Evolutionary conservation across 1,140 invertebrate species (phyloP).

Genomic region (Chironomus striatipennis): DNA sequence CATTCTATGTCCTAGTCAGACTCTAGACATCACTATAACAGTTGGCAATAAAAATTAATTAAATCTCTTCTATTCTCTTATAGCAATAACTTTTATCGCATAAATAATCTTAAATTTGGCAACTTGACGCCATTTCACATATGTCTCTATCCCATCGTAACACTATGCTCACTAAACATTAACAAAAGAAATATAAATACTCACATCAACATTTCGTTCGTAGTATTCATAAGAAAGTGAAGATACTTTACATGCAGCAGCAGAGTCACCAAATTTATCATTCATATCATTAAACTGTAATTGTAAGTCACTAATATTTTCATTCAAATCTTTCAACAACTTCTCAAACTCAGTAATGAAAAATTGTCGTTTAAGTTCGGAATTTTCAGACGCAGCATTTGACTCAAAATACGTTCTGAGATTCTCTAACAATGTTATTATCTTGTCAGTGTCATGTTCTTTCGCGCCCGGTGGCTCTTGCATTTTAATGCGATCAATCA

Average conservation of each 20-base stretch:
- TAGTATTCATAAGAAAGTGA: slow-evolving; percentile 66
- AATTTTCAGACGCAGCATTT: slow-evolving; percentile 48
- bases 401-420: slow-evolving; percentile 39
- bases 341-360: slow-evolving; percentile 47
- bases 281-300: slow-evolving; percentile 52
- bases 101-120: too few relatives aligned
- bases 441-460: slow-evolving; percentile 58
- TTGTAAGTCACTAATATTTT: slow-evolving; percentile 56
- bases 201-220: slow-evolving; percentile 69
- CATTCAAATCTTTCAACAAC: slow-evolving; percentile 65
- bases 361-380: slow-evolving; percentile 52
- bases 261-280: slow-evolving; percentile 62
- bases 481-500: slow-evolving; percentile 38
- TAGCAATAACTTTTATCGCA: too few relatives aligned
- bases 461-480: slow-evolving; percentile 60
- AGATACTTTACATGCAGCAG: slow-evolving; percentile 57
- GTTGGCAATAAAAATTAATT: too few relatives aligned
- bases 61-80: too few relatives aligned
- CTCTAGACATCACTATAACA: too few relatives aligned
- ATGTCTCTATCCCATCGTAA: too few relatives aligned
- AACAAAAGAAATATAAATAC: slow-evolving; percentile 29
- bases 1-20: too few relatives aligned
- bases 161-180: too few relatives aligned
- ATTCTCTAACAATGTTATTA: slow-evolving; percentile 51
- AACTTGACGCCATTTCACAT: too few relatives aligned